Evolutionary conservation across 2,113 vertebrate species (phyloP).

Genomic region (Chaetodon trifascialis): DNA sequence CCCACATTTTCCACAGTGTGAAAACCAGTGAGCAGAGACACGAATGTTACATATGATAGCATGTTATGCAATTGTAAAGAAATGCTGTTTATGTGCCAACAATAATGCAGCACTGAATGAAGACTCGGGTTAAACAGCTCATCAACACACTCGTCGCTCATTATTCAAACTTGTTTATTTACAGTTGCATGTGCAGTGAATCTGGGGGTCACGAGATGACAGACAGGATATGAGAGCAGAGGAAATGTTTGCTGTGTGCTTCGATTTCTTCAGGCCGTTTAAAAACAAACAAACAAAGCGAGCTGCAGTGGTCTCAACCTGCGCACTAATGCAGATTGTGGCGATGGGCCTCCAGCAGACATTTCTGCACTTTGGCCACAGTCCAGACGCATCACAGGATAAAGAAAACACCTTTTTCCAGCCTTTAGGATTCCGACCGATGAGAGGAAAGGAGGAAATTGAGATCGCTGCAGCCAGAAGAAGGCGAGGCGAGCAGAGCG

Average conservation of each 20-base stretch:
- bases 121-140: too few relatives aligned
- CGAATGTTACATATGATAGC: not conserved
- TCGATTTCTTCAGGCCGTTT: not conserved
- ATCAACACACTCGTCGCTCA: too few relatives aligned
- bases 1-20: not conserved
- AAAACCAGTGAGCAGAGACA: constrained; percentile 23
- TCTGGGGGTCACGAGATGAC: too few relatives aligned
- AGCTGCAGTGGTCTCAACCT: too few relatives aligned
- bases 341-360: not conserved
- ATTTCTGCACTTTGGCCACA: not conserved
- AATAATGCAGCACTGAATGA: not conserved
- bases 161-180: too few relatives aligned
- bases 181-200: too few relatives aligned
- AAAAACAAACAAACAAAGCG: not conserved
- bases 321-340: too few relatives aligned
- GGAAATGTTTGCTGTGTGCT: not conserved
- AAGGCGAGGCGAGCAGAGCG: constrained; percentile 12
- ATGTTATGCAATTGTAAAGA: not conserved
- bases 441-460: not conserved
- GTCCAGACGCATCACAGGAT: not conserved
- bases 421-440: not conserved
- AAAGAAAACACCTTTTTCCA: not conserved
- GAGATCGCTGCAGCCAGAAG: constrained; percentile 17
- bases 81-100: constrained; percentile 12
- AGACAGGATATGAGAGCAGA: too few relatives aligned